These are phyloP conservation scores for Chloroclystis v-ata DNA, from an alignment of 2,888 invertebrate species.

Conservation along the genomic window DNA sequence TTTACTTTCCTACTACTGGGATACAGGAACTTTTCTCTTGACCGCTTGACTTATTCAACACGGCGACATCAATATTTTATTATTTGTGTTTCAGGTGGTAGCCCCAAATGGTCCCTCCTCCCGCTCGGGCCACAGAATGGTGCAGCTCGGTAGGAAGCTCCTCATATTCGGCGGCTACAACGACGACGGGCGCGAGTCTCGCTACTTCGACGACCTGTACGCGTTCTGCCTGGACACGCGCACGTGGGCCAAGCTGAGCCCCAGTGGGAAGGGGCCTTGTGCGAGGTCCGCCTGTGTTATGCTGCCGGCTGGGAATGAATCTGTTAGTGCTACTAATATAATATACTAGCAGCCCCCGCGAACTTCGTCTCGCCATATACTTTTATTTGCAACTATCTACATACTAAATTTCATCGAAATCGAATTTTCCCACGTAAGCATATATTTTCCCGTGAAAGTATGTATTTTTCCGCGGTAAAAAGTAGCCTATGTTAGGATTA, in stretches of 20 bases:
- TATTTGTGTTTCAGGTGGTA: constrained; percentile 53
- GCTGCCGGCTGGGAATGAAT: constrained; percentile 72
- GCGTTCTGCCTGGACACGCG: constrained; percentile 88
- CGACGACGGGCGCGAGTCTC: constrained; percentile 91
- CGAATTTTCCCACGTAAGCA: too few species aligned
- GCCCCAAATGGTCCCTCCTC: constrained; percentile 85
- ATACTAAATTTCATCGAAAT: too few species aligned
- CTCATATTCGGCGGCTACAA: constrained; percentile 95
- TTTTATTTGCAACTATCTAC: too few species aligned
- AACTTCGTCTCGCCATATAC: too few species aligned
- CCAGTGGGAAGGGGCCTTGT: constrained; percentile 82
- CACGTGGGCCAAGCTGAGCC: constrained; percentile 85
- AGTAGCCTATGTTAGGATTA: too few species aligned
- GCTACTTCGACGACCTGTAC: constrained; percentile 92
- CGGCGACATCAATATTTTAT: too few species aligned
- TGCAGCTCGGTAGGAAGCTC: constrained; percentile 85
- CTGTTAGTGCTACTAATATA: constrained; percentile 58
- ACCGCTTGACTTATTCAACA: too few species aligned
- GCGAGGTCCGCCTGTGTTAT: constrained; percentile 90
- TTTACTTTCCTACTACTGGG: too few species aligned
- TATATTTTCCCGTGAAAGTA: too few species aligned
- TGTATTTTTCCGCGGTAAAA: too few species aligned
- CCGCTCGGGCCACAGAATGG: constrained; percentile 90
- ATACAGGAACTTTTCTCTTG: too few species aligned
- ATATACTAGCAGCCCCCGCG: too few species aligned